These are phyloP conservation scores for Tenthredo livida DNA, from an alignment of 2,888 invertebrate genomes.

Conservation along the genomic window DNA sequence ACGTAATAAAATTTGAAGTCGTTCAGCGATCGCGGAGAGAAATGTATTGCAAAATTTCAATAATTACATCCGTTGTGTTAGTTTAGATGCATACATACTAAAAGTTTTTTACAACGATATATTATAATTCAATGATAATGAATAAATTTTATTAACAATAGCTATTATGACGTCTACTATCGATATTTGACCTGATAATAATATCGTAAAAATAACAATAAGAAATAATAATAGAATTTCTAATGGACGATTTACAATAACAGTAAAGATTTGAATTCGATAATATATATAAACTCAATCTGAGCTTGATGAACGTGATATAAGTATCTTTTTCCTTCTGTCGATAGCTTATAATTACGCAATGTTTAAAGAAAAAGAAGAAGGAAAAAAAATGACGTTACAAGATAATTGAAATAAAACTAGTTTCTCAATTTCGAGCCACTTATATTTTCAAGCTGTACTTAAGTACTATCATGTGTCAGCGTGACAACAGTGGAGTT, in stretches of 20 bases:
- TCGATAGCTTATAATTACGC: not conserved
- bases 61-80: no score
- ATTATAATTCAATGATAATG: not conserved
- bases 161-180: not conserved
- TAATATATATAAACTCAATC: no score
- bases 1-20: not conserved
- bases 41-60: not conserved
- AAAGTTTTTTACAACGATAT: no score
- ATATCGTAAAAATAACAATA: not conserved
- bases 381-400: not conserved
- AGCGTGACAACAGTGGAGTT: constrained; percentile 28
- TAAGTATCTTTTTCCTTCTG: no score
- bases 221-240: not conserved
- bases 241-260: not conserved
- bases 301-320: no score
- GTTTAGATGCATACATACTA: no score
- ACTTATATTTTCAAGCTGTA: not conserved
- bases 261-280: no score
- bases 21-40: not conserved
- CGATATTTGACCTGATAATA: not conserved
- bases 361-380: not conserved
- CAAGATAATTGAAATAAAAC: not conserved
- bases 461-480: not conserved
- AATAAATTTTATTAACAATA: not conserved
- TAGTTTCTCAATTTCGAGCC: not conserved